phyloP scores from a whole-genome alignment of 2,888 invertebrate species.

The Biston stratarius region DNA sequence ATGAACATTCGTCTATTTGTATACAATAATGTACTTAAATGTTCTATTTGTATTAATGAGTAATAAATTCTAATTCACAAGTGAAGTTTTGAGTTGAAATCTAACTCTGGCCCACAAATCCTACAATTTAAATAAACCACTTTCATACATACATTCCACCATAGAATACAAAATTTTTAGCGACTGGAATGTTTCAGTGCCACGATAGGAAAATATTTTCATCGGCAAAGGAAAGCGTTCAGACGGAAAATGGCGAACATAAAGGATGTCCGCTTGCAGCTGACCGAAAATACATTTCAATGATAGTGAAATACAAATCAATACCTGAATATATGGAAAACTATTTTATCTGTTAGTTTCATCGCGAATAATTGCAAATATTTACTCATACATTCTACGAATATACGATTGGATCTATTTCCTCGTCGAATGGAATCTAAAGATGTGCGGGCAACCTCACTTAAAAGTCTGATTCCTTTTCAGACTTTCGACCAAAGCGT shows the following conservation, averaged over 20 bases:
- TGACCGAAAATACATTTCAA: conserved; percentile 26
- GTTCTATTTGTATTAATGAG: neutral
- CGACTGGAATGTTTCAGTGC: conserved; percentile 14
- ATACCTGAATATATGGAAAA: neutral
- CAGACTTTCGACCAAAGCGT: too few species aligned
- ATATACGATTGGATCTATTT: neutral
- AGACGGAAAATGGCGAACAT: conserved; percentile 52
- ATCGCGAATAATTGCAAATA: neutral
- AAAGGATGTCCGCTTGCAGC: conserved; percentile 34
- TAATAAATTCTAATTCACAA: neutral
- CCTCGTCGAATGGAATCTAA: too few species aligned
- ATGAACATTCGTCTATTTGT: too few species aligned
- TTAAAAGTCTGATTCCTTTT: too few species aligned
- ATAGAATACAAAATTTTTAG: neutral
- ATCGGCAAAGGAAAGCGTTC: conserved; percentile 49
- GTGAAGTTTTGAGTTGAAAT: neutral
- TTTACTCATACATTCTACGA: neutral
- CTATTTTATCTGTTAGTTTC: neutral
- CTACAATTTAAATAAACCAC: neutral
- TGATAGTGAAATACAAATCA: conserved; percentile 19
- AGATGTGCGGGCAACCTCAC: too few species aligned
- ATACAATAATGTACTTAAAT: too few species aligned
- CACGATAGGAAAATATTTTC: conserved; percentile 44
- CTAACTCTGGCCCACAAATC: neutral
- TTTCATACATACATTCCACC: neutral